Conservation (phyloP, 2,113 vertebrate genomes). For the Sminthopsis crassicaudata region DNA sequence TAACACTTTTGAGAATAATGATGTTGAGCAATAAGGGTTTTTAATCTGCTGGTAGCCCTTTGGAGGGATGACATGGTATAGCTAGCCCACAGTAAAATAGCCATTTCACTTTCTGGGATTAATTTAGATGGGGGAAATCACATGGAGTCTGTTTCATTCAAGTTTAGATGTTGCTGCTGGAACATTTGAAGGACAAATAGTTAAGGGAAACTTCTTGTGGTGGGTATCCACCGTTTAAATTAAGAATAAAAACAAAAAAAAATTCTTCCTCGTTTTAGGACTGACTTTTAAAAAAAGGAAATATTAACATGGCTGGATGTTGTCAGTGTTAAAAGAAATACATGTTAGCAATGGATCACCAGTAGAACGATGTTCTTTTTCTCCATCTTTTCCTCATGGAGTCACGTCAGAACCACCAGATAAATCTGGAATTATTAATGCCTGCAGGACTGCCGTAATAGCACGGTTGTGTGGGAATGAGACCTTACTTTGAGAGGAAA, state of each 20-base stretch:
- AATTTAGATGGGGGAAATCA: slow-evolving; percentile 46
- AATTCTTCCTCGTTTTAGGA: neutral
- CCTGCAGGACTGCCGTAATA: slow-evolving; percentile 31
- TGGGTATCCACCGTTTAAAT: neutral
- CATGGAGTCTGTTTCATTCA: slow-evolving; percentile 12
- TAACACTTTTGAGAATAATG: neutral
- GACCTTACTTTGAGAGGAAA: slow-evolving; percentile 12
- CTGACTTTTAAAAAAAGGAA: slow-evolving; percentile 44
- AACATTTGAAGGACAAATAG: slow-evolving; percentile 23
- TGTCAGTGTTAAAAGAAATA: slow-evolving; percentile 21
- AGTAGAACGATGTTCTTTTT: slow-evolving; percentile 30
- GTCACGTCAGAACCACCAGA: neutral
- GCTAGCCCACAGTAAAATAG: slow-evolving; percentile 2
- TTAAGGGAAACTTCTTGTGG: neutral
- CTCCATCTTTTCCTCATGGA: neutral
- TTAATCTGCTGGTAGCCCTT: neutral
- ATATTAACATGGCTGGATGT: slow-evolving; percentile 40
- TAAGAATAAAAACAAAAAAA: slow-evolving; percentile 19
- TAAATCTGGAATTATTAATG: neutral
- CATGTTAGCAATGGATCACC: slow-evolving; percentile 3
- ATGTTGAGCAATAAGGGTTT: neutral
- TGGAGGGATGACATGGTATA: neutral
- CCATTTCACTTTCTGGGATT: slow-evolving; percentile 45
- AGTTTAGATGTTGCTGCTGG: slow-evolving; percentile 42
- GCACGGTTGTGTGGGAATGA: neutral